Evolutionary conservation across 2,113 vertebrate genomes (phyloP), one percentile per base, ranked within the genome.

Genomic region (Stictonetta naevosa): DNA sequence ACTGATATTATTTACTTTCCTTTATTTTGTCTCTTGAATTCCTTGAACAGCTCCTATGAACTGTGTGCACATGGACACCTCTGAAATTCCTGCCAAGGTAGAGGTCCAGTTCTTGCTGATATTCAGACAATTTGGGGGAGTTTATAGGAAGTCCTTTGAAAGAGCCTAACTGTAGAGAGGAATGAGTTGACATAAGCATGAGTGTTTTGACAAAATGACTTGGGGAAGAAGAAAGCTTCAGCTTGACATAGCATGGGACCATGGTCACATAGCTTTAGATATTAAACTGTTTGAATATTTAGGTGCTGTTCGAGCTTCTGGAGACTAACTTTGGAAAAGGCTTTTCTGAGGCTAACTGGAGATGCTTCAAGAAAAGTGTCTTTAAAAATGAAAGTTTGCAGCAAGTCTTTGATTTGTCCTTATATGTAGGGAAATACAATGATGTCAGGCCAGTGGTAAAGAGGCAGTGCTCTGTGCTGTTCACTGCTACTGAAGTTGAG

Each of bases 1-100:
- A 66, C n/a, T 93, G 68, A 66, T 73, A 50, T 10, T 86, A 79
- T 48, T 88, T 84, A 55, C 14, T 84, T 92, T 66, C 42, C 46
- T 88, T 90, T 87, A 29, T 83, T 86, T 71, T 91, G 67, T 1
- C 40, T 86, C 58, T 5, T 94, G 76, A 33, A 71, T 75, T 88
- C 13, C 68, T 78, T 67, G 69, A 86, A 40, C n/a, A 38, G 22
- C 50, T 92, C 36, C 86, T 86, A 40, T 0, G 33, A 84, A 48
- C 48, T 82, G 1, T 68, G 82, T 72, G 31, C 88, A 44, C n/a
- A 48, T 16, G 16, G 71, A 40, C 29, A 75, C 8, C 29, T 78
- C 81, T 72, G 74, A 60, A 95, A 95, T 48, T 81, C 77, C 22
- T 48, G 38, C 36, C 20, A 36, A 75, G 56, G 13, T 38, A 64